Evolutionary conservation across 2,797 vertebrate species (phyloP), one percentile per base, ranked within the genome.

Genomic region (Delichon dasypus): DNA sequence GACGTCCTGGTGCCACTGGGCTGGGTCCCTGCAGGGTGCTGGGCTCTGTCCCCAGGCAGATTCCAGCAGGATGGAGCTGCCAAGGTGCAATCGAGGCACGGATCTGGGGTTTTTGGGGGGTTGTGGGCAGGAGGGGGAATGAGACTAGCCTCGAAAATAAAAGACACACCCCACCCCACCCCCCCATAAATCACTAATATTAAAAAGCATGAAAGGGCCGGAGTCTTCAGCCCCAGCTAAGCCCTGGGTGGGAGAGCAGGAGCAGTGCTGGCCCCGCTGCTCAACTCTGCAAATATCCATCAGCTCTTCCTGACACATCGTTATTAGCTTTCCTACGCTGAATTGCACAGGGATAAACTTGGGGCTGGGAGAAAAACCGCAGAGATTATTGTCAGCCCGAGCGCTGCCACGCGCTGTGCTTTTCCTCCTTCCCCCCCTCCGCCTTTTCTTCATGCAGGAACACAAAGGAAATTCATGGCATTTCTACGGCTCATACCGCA

Each of bases 321-420:
- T 93, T 96, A 95, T 97, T 96, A 96, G 91, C 89, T 97, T 97
- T 97, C 92, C 88, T 97, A 95, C 25, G 74, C 95, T 96, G 96
- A 97, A 95, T 97, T 97, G 96, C 94, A 92, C 93, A 94, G 94
- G 89, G 94, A 95, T 97, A 97, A 97, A 97, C 95, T 92, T 91
- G 84, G 92, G 94, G 89, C 95, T 94, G 89, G 89, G 75, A 95
- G 91, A 93, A 88, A 97, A 97, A 96, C 93, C 96, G 44, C 95
- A 90, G 72, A 48, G 73, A 96, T 97, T 95, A 96, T 88, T 48
- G 45, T 96, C 95, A 93, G 78, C 72, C 92, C 81, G 9, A 68
- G 90, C 75, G 10, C 83, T 58, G 85, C 94, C 93, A 90, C 76
- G 74, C n/a, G 53, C 88, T 94, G 55, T 50, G 94, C 92, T 86